A percentile compares a stretch with the other conserved stretches of the same genome.
These are phyloP conservation scores for Datnioides undecimradiatus DNA, from an alignment of 2,113 vertebrate genomes.

Conservation along the genomic window DNA sequence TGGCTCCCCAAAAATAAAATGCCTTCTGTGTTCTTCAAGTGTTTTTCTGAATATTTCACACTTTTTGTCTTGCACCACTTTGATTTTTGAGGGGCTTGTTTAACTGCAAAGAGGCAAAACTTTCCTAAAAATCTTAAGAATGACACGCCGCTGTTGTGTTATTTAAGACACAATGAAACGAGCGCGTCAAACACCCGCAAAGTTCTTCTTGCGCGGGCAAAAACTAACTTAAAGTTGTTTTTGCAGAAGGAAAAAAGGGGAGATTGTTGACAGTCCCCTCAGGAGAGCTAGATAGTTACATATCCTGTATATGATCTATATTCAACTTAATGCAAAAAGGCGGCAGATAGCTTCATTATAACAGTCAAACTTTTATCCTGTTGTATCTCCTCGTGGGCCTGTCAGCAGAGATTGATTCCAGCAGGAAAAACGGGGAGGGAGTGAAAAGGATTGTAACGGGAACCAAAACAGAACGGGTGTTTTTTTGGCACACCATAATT, in stretches of 20 bases:
- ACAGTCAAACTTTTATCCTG: constrained; percentile 48
- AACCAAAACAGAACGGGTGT: constrained; percentile 78
- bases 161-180: not conserved
- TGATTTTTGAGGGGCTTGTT: constrained; percentile 4
- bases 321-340: constrained; percentile 14
- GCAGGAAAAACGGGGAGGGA: constrained; percentile 46
- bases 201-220: not conserved
- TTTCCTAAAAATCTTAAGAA: not conserved
- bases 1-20: constrained; percentile 5
- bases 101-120: constrained; percentile 10
- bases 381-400: constrained; percentile 23
- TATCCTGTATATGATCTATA: not conserved
- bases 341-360: constrained; percentile 23
- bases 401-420: constrained; percentile 62
- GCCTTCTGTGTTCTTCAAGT: not conserved
- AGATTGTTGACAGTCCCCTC: not conserved
- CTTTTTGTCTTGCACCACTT: constrained; percentile 2
- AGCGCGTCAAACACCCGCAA: not conserved
- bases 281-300: not conserved
- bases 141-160: not conserved
- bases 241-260: not conserved
- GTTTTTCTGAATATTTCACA: constrained; percentile 23
- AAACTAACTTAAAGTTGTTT: not conserved
- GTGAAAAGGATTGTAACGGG: constrained; percentile 70
- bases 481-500: constrained; percentile 82